Evolutionary conservation across 2,113 vertebrate species (phyloP), one percentile per base, ranked within the genome.

Genomic region (Petromus typicus): DNA sequence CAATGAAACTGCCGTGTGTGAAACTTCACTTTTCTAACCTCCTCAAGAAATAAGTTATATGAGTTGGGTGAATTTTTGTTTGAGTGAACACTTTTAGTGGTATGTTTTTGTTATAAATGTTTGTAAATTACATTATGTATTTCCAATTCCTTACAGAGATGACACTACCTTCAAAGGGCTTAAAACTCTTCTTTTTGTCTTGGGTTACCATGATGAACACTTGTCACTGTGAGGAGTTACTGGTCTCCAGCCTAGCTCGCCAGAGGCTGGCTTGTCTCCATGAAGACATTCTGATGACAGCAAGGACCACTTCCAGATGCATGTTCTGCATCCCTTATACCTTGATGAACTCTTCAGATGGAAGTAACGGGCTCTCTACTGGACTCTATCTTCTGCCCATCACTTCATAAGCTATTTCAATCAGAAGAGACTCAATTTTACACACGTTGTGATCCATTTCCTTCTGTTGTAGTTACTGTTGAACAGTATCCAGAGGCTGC

Each of bases 1-100:
- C 27, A 89, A 86, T 86, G 83, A 90, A 95, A 84, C n/a, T 45
- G 8, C 61, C 34, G 9, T 48, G 43, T 34, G 11, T 61, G 27
- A 96, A 91, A 81, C 32, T 59, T 88, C 76, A 80, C 57, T 34
- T 61, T 90, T 76, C 63, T 59, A 56, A 73, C 86, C 30, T 89
- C 89, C 63, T 89, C 40, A 25, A 93, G 30, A 54, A 87, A 7
- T 71, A 85, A 83, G 37, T 79, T 30, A 64, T 88, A 34, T 11
- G 43, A 93, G 13, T 92, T 51, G 56, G 40, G 2, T 91, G 40
- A 86, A 51, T 76, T 94, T 87, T 59, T 76, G 37, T 63, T 69
- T 75, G 0, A 34, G 22, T 18, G 48, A 89, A 71, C 51, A 32
- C 7, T 73, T 82, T 22, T 45, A 43, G 34, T 57, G 25, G 30